These are phyloP conservation scores for Dicerorhinus sumatrensis DNA, from an alignment of 2,113 vertebrate species.

Conservation along the genomic window DNA sequence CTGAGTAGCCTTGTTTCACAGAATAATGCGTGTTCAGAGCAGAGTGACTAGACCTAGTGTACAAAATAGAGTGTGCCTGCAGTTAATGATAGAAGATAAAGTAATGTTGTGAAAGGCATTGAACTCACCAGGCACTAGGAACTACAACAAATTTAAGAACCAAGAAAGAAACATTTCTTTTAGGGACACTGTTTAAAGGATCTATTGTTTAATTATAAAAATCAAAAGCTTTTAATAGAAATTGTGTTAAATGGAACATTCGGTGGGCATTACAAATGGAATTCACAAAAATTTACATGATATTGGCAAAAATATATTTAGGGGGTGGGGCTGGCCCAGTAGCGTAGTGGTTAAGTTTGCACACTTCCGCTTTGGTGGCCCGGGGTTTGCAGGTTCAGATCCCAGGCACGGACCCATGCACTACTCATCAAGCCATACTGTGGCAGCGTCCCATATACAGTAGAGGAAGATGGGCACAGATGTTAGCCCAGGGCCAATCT, in stretches of 20 bases:
- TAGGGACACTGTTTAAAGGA: background rate
- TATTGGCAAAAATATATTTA: background rate
- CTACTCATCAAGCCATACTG: no score
- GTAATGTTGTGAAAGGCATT: background rate
- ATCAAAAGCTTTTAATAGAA: background rate
- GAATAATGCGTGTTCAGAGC: background rate
- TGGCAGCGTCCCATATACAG: no score
- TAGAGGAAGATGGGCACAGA: no score
- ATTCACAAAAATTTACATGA: background rate
- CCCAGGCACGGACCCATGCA: no score
- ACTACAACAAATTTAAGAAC: background rate
- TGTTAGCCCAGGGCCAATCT: no score
- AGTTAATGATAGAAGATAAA: background rate
- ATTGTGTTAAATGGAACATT: background rate
- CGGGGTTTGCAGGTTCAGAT: no score
- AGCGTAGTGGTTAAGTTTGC: no score
- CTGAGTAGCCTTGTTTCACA: background rate
- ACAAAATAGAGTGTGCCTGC: background rate
- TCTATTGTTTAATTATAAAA: conserved; percentile 19
- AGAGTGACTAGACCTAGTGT: background rate
- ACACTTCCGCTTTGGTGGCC: no score
- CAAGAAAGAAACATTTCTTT: background rate
- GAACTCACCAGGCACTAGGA: background rate
- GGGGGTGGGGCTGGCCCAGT: no score
- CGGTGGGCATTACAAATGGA: background rate